phyloP scores from a whole-genome alignment of 1,140 invertebrate genomes.

The Linepithema humile region DNA sequence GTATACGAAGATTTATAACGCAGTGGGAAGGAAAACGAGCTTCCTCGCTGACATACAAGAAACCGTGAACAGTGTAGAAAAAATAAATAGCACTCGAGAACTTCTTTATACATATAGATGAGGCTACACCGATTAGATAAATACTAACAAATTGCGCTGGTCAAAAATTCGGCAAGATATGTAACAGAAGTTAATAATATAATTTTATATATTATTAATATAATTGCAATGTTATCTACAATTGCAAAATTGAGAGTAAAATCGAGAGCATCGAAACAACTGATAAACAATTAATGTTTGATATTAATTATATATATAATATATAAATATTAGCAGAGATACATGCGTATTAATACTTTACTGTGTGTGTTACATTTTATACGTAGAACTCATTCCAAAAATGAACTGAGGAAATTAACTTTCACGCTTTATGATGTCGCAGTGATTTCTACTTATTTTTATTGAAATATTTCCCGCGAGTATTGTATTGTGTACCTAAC shows the following conservation, averaged over 20 bases:
- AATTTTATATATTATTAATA: neutral
- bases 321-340: no score
- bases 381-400: slow-evolving; percentile 91
- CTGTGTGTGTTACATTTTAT: no score
- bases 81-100: slow-evolving; percentile 86
- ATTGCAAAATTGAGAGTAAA: no score
- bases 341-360: no score
- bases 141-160: slow-evolving; percentile 92
- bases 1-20: slow-evolving; percentile 98
- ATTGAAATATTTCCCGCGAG: slow-evolving; percentile 95
- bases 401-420: slow-evolving; percentile 95
- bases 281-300: no score
- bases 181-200: no score
- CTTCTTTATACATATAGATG: slow-evolving; percentile 97
- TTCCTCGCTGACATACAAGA: slow-evolving; percentile 91
- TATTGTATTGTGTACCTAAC: slow-evolving; percentile 93
- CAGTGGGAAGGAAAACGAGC: slow-evolving; percentile 94
- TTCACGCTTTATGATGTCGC: slow-evolving; percentile 98
- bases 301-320: no score
- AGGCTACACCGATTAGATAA: slow-evolving; percentile 96
- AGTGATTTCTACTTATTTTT: slow-evolving; percentile 97
- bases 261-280: no score
- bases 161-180: no score
- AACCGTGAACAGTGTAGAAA: slow-evolving; percentile 90
- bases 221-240: no score